Evolutionary conservation across 2,797 vertebrate species (phyloP), one percentile per base, ranked within the genome.

Genomic region (Setipinna tenuifilis): DNA sequence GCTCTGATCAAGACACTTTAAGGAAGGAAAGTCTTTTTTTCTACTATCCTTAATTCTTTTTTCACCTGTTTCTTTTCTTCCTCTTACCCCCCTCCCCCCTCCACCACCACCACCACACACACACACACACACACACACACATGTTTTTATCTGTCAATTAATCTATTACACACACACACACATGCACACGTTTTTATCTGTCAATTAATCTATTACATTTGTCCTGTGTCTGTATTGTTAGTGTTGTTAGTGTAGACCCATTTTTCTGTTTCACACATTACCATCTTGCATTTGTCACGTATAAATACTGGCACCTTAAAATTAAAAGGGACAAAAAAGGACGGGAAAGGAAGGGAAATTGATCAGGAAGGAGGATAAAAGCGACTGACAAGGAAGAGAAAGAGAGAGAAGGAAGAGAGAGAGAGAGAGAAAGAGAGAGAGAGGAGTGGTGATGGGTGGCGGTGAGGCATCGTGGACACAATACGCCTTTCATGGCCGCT

Each of bases 381-480:
- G 91, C 91, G 91, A 90, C 92, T 87, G 28, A 86, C 87, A 86
- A 91, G 88, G 90, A 87, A 90, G 91, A 92, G 89, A 75, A 84
- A 87, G 88, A 86, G 86, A 87, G 12, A 46, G 75, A 84, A 85
- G 57, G 90, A 81, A 65, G 84, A 71, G 78, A 58, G 68, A 2
- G 86, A 89, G 82, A 88, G 85, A 86, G 86, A 85, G 83, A 80
- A 83, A 12, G 57, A 58, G 2, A 17, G 16, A 19, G 57, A 58
- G 57, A 19, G 57, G 57, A 16, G 58, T 7, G 71, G 17, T 6
- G 71, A 78, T 41, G 71, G 19, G 17, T 19, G 19, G 17, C 3
- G 31, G 16, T 41, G 71, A 44, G 71, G 19, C 35, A 71, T 28
- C 7, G 1, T 5, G 68, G 28, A 41, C 28, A 17, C 28, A 19